Evolutionary conservation across 1,140 invertebrate genomes (phyloP).

Genomic region (Reticulitermes speratus): DNA sequence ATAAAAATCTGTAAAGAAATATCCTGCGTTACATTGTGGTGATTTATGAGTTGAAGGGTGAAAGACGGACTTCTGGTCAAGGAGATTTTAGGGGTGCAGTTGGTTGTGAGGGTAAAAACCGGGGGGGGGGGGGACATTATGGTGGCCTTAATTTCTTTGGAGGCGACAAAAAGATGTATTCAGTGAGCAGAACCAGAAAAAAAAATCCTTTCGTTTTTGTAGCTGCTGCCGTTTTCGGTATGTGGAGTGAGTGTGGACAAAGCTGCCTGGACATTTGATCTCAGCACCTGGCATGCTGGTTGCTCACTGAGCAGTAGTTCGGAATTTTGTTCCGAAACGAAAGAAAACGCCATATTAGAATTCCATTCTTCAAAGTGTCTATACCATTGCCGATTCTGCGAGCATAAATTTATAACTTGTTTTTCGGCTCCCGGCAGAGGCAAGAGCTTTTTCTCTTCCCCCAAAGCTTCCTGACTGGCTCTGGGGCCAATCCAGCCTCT

Average conservation of each 20-base stretch:
- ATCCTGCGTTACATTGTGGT: not conserved
- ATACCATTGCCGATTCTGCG: too few relatives aligned
- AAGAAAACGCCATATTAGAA: too few relatives aligned
- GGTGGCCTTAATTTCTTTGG: constrained; percentile 10
- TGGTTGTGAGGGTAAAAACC: not conserved
- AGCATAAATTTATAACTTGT: too few relatives aligned
- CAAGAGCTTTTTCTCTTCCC: too few relatives aligned
- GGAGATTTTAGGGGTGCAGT: not conserved
- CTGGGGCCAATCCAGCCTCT: too few relatives aligned
- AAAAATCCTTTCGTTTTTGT: constrained; percentile 14
- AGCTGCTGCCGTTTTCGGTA: not conserved
- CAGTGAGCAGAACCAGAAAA: not conserved
- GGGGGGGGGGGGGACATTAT: not conserved
- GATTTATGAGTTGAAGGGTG: constrained; percentile 17
- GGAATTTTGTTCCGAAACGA: too few relatives aligned
- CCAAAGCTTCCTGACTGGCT: too few relatives aligned
- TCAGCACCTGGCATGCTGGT: too few relatives aligned
- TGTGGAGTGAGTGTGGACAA: not conserved
- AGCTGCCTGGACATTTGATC: not conserved
- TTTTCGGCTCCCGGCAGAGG: too few relatives aligned
- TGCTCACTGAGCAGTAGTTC: too few relatives aligned
- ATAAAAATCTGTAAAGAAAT: not conserved
- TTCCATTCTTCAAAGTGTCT: too few relatives aligned
- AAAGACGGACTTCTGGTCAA: constrained; percentile 5
- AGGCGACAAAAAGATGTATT: constrained; percentile 16